Base-by-base conservation (phyloP, 2,797 vertebrate species). In the Psittacula echo region DNA sequence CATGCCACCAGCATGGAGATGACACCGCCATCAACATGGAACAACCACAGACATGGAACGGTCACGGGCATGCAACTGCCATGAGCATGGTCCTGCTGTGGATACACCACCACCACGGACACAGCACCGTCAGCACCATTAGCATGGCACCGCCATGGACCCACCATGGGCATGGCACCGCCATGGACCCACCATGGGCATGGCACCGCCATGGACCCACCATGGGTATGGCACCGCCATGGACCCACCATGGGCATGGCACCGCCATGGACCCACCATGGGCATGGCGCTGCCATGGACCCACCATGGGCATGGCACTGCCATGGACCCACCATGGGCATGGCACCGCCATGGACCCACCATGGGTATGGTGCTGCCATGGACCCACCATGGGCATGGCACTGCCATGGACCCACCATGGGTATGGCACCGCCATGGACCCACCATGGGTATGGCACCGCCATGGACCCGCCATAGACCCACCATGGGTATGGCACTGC, bases 211-310 rank as follows among this genome's bases (percentile, higher is more conserved):
- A 37, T 37, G 45, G 11, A 1, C 48, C 65, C 23, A 37, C 7
- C 13, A 48, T 5, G 9, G 6, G 13, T 18, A 27, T 11, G n/a
- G 17, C 13, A 51, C 8, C 1, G 2, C 7, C 39, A 19, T 11
- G 5, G 3, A 2, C 21, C 7, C 2, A 6, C 10, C 62, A 42
- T 2, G 7, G 18, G 0, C 10, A 37, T 2, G 11, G 11, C 5
- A 6, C 23, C 5, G 4, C 19, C 8, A 23, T 1, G 47, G 9
- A 2, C 41, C 45, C n/a, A 37, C 3, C 13, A 37, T 3, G 7
- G 9, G 20, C 34, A 34, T 34, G 34, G 34, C 34, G 7, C 34
- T 7, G 4, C 7, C 39, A 19, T 11, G 71, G 61, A 1, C 30
- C 12, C 45, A 47, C 6, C 26, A 41, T 13, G 23, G 5, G n/a